A percentile compares a stretch with the other conserved stretches of the same genome.
phyloP scores from a whole-genome alignment of 1,140 invertebrate genomes.

The Drosophila nasuta region DNA sequence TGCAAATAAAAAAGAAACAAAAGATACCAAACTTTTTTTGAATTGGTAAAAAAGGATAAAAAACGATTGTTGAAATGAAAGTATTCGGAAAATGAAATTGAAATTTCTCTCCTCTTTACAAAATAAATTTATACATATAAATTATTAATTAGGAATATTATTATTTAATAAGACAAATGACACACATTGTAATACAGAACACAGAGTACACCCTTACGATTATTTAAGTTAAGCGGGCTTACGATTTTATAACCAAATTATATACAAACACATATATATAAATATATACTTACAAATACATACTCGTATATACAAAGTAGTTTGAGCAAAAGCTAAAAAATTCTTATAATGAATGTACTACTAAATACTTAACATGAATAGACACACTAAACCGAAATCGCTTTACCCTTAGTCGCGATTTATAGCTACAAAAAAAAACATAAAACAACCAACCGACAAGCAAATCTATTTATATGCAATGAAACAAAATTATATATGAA shows the following conservation, averaged over 20 bases:
- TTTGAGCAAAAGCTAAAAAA: slow-evolving; percentile 33
- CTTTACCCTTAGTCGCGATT: slow-evolving; percentile 54
- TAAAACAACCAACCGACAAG: slow-evolving; percentile 22
- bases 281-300: slow-evolving; percentile 43
- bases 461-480: slow-evolving; percentile 65
- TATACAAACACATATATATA: slow-evolving; percentile 40
- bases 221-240: slow-evolving; percentile 71
- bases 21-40: slow-evolving; percentile 55
- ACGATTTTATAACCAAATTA: slow-evolving; percentile 80
- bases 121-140: slow-evolving; percentile 27
- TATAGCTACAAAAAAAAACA: slow-evolving; percentile 16
- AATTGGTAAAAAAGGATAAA: slow-evolving; percentile 57
- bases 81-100: slow-evolving; percentile 76
- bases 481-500: slow-evolving; percentile 59
- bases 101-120: slow-evolving; percentile 69
- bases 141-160: slow-evolving; percentile 44
- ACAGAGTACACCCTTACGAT: slow-evolving; percentile 13
- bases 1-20: slow-evolving; percentile 21
- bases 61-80: slow-evolving; percentile 64
- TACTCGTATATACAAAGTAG: slow-evolving; percentile 60
- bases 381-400: slow-evolving; percentile 36
- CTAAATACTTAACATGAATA: slow-evolving; percentile 27
- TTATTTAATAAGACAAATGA: slow-evolving; percentile 59
- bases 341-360: slow-evolving; percentile 40
- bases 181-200: slow-evolving; percentile 53